Evolutionary conservation across 2,113 vertebrate genomes (phyloP).

Genomic region (Phrynosoma platyrhinos): DNA sequence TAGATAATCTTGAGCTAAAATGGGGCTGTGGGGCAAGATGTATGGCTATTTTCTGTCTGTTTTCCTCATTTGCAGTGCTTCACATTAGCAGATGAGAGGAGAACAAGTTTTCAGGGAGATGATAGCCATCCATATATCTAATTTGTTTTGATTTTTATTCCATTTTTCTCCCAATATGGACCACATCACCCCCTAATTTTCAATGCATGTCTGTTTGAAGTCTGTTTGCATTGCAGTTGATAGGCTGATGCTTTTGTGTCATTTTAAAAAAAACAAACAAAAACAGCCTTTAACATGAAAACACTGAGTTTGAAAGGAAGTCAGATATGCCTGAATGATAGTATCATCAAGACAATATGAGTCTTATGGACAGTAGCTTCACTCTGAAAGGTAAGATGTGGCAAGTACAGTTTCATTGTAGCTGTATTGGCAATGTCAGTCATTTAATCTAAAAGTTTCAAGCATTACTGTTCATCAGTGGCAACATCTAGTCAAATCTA

Average conservation of each 20-base stretch:
- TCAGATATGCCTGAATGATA: not conserved
- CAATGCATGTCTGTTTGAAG: not conserved
- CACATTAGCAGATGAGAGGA: not conserved
- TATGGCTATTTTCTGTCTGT: not conserved
- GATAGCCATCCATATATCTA: too few relatives aligned
- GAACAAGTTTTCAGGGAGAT: not conserved
- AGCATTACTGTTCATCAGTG: not conserved
- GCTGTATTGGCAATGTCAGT: not conserved
- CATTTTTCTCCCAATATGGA: not conserved
- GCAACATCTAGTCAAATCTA: not conserved
- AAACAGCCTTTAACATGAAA: not conserved
- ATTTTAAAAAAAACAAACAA: not conserved
- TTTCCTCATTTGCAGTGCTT: not conserved
- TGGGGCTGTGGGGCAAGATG: too few relatives aligned
- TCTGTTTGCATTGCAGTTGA: not conserved
- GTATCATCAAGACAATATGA: not conserved
- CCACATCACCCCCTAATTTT: too few relatives aligned
- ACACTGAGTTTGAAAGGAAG: not conserved
- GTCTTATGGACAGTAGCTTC: not conserved
- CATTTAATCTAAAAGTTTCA: not conserved
- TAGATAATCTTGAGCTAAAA: slow-evolving; percentile 11
- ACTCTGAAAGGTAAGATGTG: not conserved
- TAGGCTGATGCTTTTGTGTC: not conserved
- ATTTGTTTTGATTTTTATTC: too few relatives aligned
- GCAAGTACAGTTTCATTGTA: not conserved